Conservation (phyloP, 2,113 vertebrate genomes). For the Cynocephalus volans region DNA sequence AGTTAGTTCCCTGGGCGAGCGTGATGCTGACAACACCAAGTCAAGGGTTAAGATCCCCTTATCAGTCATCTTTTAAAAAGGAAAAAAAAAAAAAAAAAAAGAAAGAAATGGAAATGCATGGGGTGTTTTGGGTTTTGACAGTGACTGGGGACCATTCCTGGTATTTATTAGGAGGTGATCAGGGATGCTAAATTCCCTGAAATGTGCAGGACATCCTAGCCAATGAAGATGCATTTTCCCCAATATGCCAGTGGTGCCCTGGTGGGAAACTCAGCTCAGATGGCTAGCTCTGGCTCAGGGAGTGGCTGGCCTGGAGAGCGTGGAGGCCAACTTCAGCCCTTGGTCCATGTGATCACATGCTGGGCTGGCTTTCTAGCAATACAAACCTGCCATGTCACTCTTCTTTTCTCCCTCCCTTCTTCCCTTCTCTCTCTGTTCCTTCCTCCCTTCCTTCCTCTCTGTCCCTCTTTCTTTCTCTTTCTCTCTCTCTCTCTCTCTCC, state of each 20-base stretch:
- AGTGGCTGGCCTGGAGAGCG: not conserved
- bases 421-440: no score
- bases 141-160: not conserved
- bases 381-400: not conserved
- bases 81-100: no score
- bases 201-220: not conserved
- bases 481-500: not conserved
- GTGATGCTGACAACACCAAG: no score
- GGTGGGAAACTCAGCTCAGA: not conserved
- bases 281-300: not conserved
- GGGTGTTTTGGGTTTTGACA: not conserved
- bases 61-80: no score
- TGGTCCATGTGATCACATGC: not conserved
- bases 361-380: not conserved
- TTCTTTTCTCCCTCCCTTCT: not conserved
- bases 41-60: no score
- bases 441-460: rapidly evolving
- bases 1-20: no score
- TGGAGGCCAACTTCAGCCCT: not conserved
- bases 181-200: not conserved
- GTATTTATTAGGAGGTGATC: not conserved
- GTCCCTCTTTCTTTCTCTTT: no score
- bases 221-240: not conserved
- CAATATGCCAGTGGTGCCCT: rapidly evolving
- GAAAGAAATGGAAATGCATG: not conserved